Conservation (phyloP, 2,888 invertebrate species). For the Slavum lentiscoides region DNA sequence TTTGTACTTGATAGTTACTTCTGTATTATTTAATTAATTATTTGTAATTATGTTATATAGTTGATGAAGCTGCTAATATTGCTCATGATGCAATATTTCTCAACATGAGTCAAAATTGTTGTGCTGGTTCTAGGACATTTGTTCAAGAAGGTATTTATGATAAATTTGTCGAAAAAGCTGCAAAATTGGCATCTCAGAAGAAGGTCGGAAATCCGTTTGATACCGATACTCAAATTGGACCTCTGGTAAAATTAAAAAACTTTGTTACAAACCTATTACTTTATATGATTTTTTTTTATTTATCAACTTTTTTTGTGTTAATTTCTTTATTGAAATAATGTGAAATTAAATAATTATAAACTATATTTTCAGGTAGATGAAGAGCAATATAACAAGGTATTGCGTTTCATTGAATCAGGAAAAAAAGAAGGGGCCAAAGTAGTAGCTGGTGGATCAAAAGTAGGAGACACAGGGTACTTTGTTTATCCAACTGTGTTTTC, state of each 20-base stretch:
- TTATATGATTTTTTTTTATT: no score
- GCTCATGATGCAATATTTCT: constrained; percentile 86
- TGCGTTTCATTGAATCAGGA: constrained; percentile 78
- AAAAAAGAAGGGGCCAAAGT: constrained; percentile 83
- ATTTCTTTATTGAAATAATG: neutral
- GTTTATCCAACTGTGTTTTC: constrained; percentile 88
- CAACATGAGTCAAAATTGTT: constrained; percentile 89
- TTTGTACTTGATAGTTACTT: no score
- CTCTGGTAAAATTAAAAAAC: constrained; percentile 68
- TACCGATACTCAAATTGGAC: constrained; percentile 79
- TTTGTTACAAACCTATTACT: neutral
- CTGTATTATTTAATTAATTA: constrained; percentile 1
- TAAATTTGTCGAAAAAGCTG: constrained; percentile 74
- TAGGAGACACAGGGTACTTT: constrained; percentile 76
- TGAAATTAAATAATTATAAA: neutral
- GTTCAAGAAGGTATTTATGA: constrained; percentile 90
- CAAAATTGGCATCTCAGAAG: constrained; percentile 74
- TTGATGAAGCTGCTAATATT: constrained; percentile 78
- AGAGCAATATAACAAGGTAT: constrained; percentile 80
- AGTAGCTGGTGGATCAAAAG: constrained; percentile 73
- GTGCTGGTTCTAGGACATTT: constrained; percentile 88
- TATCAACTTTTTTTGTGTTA: no score
- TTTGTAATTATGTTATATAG: neutral
- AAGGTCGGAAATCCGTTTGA: constrained; percentile 89
- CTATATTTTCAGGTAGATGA: constrained; percentile 69